phyloP scores from a whole-genome alignment of 2,888 invertebrate genomes.

The Orthonychiurus folsomi region DNA sequence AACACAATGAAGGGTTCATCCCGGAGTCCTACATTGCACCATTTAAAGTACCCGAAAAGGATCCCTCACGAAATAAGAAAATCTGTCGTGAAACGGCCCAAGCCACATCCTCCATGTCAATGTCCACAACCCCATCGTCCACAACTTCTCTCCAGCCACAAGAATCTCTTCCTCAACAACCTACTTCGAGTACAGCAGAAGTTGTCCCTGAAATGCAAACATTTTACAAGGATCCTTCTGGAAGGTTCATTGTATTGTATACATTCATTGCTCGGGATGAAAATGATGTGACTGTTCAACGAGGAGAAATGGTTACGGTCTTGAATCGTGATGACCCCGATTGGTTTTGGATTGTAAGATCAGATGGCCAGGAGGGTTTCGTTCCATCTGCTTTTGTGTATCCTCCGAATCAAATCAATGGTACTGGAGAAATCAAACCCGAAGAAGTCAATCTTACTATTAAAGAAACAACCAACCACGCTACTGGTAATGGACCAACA shows the following conservation, averaged over 20 bases:
- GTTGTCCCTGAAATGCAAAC: constrained; percentile 46
- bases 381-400: constrained; percentile 91
- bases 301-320: constrained; percentile 92
- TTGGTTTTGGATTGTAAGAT: constrained; percentile 92
- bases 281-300: constrained; percentile 85
- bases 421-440: constrained; percentile 15
- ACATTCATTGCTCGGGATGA: constrained; percentile 88
- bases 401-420: constrained; percentile 47
- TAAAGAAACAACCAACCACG: constrained; percentile 48
- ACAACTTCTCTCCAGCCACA: constrained; percentile 12
- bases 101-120: constrained; percentile 13
- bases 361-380: constrained; percentile 89
- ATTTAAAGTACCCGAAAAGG: background rate
- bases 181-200: constrained; percentile 48
- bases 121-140: constrained; percentile 10
- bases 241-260: constrained; percentile 71
- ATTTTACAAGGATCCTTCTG: constrained; percentile 48
- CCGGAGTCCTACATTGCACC: constrained; percentile 90
- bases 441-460: constrained; percentile 14
- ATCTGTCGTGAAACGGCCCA: background rate
- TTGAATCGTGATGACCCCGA: constrained; percentile 84
- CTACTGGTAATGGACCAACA: background rate
- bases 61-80: background rate
- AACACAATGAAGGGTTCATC: constrained; percentile 69
- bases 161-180: background rate